phyloP scores from a whole-genome alignment of 2,888 invertebrate genomes.

The Ditula angustiorana region DNA sequence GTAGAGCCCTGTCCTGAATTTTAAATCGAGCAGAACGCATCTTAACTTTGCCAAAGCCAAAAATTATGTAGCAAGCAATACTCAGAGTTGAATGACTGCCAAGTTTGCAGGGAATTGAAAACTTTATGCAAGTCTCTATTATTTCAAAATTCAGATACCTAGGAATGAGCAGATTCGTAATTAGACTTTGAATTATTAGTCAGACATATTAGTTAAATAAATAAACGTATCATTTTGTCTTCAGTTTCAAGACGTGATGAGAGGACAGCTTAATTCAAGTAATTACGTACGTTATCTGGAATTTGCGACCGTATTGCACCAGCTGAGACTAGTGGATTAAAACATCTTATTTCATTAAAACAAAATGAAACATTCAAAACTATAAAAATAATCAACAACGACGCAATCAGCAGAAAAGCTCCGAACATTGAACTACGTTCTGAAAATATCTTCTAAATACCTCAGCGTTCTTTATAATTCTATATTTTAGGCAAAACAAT shows the following conservation, averaged over 20 bases:
- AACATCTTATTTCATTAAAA: not conserved
- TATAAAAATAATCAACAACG: not conserved
- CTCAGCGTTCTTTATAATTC: conserved; percentile 13
- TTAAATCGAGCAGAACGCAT: too few species aligned
- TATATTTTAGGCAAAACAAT: conserved; percentile 16
- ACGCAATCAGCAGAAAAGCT: not conserved
- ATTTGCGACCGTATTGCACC: too few species aligned
- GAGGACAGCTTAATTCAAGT: too few species aligned
- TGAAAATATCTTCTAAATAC: not conserved
- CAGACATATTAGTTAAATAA: too few species aligned
- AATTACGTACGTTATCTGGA: too few species aligned
- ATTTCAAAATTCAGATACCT: not conserved
- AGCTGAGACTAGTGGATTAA: too few species aligned
- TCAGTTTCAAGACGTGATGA: too few species aligned
- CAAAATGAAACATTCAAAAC: not conserved
- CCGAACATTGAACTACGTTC: not conserved
- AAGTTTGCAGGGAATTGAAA: not conserved
- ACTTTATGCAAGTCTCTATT: not conserved
- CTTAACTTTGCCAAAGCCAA: not conserved
- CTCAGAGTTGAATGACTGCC: not conserved
- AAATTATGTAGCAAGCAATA: not conserved
- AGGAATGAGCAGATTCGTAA: too few species aligned
- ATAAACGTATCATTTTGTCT: too few species aligned
- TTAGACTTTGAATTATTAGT: too few species aligned
- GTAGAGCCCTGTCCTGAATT: too few species aligned